These are phyloP conservation scores for Stictonetta naevosa DNA, from an alignment of 2,113 vertebrate species.

Conservation along the genomic window DNA sequence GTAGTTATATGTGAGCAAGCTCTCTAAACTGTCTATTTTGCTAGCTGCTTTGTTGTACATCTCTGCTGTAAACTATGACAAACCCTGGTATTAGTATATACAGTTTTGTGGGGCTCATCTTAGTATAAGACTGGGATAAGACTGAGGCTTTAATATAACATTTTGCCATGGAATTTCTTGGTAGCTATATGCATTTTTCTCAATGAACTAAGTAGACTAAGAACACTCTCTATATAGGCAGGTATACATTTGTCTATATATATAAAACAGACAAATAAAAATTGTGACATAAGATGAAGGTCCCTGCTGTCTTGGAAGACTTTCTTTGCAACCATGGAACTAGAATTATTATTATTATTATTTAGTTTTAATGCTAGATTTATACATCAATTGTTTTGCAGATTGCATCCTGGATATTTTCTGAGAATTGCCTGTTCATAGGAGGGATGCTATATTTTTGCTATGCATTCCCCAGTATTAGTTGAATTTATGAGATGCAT, in stretches of 20 bases:
- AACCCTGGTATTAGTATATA: neutral
- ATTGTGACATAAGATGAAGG: neutral
- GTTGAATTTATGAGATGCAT: neutral
- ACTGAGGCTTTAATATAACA: neutral
- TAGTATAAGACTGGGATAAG: neutral
- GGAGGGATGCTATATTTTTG: neutral
- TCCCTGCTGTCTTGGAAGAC: neutral
- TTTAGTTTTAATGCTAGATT: neutral
- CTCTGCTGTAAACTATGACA: neutral
- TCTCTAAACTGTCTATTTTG: neutral
- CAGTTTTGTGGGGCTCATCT: neutral
- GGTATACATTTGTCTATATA: neutral
- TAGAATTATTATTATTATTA: neutral
- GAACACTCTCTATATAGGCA: neutral
- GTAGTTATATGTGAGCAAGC: neutral
- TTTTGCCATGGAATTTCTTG: neutral
- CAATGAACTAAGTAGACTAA: neutral
- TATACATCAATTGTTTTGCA: neutral
- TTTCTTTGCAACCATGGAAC: neutral
- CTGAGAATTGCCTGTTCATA: neutral
- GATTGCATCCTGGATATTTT: neutral
- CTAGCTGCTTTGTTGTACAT: neutral
- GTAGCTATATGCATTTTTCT: neutral
- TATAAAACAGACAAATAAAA: neutral
- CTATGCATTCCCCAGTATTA: neutral